Conservation (phyloP, 2,888 invertebrate genomes). For the Drosophila setosimentum region DNA sequence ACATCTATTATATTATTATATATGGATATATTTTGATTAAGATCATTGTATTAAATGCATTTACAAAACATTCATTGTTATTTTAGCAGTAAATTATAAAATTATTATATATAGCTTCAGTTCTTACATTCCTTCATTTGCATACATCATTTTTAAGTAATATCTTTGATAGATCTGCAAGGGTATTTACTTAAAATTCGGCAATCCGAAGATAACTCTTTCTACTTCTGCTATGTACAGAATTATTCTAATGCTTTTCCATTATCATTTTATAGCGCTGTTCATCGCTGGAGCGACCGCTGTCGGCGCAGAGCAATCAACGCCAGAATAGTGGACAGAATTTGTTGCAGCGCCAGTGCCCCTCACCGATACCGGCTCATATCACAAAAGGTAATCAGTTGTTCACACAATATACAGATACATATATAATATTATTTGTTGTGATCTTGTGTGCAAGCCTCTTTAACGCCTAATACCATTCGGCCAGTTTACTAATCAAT, state of each 20-base stretch:
- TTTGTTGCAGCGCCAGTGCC: conserved; percentile 87
- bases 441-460: conserved; percentile 66
- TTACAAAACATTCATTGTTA: neutral
- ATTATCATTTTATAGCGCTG: conserved; percentile 87
- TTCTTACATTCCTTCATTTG: neutral
- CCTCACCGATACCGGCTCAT: conserved; percentile 91
- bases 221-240: neutral
- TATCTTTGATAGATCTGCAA: neutral
- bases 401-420: neutral
- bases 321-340: conserved; percentile 80
- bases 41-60: neutral
- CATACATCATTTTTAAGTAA: neutral
- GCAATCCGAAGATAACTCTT: neutral
- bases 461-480: conserved; percentile 60
- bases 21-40: neutral
- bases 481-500: conserved; percentile 69
- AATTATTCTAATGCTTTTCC: conserved; percentile 2
- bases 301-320: conserved; percentile 86
- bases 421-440: conserved; percentile 15
- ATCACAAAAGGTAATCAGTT: conserved; percentile 89
- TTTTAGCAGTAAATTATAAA: neutral
- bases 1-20: neutral
- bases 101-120: neutral
- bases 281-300: conserved; percentile 93
- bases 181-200: neutral